phyloP scores from a whole-genome alignment of 2,113 vertebrate species.

The Alectura lathami region DNA sequence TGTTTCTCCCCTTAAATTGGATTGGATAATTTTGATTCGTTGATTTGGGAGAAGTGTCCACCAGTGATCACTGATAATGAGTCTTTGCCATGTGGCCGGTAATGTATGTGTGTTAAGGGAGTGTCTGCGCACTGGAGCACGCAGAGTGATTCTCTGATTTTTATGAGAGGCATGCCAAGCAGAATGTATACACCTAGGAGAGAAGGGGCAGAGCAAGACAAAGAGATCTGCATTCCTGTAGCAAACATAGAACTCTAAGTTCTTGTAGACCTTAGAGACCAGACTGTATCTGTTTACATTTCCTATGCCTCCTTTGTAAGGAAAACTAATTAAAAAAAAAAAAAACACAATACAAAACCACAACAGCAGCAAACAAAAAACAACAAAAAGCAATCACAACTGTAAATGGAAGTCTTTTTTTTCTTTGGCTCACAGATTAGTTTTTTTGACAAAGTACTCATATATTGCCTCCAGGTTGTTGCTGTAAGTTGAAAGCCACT shows the following conservation, averaged over 20 bases:
- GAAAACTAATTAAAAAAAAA: background rate
- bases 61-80: background rate
- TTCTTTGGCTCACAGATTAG: background rate
- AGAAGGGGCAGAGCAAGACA: background rate
- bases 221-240: background rate
- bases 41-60: background rate
- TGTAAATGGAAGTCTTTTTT: background rate
- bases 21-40: background rate
- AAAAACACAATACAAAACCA: background rate
- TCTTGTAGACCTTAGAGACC: background rate
- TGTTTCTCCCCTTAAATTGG: background rate
- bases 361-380: background rate
- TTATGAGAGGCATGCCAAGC: background rate
- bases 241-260: background rate
- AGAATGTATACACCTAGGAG: background rate
- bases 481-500: constrained; percentile 45
- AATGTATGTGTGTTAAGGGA: background rate
- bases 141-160: background rate
- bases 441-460: background rate
- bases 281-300: background rate
- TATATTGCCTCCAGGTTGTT: background rate
- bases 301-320: background rate
- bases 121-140: background rate
- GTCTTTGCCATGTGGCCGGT: background rate
- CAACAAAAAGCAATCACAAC: background rate